Base-by-base conservation (phyloP, 2,113 vertebrate species). In the Eonycteris spelaea region DNA sequence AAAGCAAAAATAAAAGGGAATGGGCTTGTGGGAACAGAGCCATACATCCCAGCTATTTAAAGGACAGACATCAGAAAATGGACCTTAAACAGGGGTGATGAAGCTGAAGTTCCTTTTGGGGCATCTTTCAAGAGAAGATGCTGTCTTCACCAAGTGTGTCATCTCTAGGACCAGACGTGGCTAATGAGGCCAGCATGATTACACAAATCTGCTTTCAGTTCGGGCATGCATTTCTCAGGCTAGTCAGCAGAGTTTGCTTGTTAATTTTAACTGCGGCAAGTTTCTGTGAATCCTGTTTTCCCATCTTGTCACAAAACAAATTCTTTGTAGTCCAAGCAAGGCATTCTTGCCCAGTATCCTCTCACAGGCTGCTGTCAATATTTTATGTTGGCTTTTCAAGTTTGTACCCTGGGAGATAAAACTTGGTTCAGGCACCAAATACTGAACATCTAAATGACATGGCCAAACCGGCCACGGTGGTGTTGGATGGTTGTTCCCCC, bases 181-280 rank as follows among this genome's bases (percentile, higher is more conserved):
- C 73, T 87, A 92, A 96, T 33, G 45, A 73, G 35, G 53, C 85
- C 43, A 86, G 55, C 45, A 53, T 95, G 40, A 22, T 91, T 55
- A 71, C 75, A 90, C 61, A 71, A 43, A 86, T 45, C 67, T 73
- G 83, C 88, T 86, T 75, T 86, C 83, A 45, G 22, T 84, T 77
- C 57, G 30, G 43, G 48, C 59, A 5, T 86, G 75, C 71, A 45
- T 95, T 96, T 84, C 73, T 94, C 77, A 7, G 73, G 59, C 61
- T 40, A 71, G 3, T 73, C 57, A 35, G 16, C 91, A 85, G 10
- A 24, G 24, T 86, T 89, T 90, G 33, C 79, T 85, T 93, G 22
- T 91, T 95, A 48, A 77, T 93, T 94, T 83, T 90, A 75, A 74
- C 77, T 95, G 65, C 3, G 78, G 28, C 51, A 91, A 45, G 65